Conservation (phyloP, 2,797 vertebrate species). For the Ciconia nigra region DNA sequence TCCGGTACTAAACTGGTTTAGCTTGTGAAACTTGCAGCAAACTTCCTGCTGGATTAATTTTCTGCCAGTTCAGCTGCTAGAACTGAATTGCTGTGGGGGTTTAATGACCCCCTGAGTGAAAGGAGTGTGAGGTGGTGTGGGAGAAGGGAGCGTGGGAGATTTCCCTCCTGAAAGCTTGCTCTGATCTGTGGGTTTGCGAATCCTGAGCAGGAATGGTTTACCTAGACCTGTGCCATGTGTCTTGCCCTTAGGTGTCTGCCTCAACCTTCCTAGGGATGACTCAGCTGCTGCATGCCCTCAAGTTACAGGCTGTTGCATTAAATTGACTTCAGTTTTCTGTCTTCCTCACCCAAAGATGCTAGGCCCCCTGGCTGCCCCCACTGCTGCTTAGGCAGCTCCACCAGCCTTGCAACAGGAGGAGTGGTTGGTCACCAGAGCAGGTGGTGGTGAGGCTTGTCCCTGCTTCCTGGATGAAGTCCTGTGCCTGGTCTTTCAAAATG, state of each 20-base stretch:
- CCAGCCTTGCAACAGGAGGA: neutral
- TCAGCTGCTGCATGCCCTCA: neutral
- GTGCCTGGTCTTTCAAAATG: neutral
- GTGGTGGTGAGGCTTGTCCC: neutral
- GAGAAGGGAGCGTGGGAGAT: neutral
- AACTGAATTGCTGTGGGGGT: neutral
- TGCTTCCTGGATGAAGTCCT: neutral
- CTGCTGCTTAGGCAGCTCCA: neutral
- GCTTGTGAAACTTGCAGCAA: neutral
- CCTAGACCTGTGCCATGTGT: fast-evolving
- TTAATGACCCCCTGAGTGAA: neutral
- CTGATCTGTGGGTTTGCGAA: neutral
- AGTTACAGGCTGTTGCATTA: neutral
- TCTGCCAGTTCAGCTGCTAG: neutral
- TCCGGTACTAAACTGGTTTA: neutral
- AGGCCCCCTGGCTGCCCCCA: fast-evolving
- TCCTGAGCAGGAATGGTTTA: neutral
- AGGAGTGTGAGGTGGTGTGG: neutral
- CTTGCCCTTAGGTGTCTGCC: neutral
- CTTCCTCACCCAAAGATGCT: fast-evolving
- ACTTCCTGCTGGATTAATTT: neutral
- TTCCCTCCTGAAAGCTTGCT: neutral
- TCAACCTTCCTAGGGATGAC: neutral
- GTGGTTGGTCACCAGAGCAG: neutral
- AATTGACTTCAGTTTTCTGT: neutral